Evolutionary conservation across 2,888 invertebrate genomes (phyloP), one percentile per base, ranked within the genome.

Genomic region (Listrodromus nycthemerus): DNA sequence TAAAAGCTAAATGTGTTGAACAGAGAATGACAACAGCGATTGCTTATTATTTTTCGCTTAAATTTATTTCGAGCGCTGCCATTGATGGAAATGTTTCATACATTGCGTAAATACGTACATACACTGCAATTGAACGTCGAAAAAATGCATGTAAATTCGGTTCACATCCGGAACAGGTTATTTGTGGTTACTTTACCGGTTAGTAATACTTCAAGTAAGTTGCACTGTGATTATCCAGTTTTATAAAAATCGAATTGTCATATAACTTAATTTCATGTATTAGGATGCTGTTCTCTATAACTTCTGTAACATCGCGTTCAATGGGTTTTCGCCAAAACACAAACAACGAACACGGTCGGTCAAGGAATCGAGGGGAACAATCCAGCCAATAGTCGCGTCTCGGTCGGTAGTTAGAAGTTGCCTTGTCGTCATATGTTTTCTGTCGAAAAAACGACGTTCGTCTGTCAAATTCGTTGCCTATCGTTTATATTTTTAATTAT

Each of bases 401-500:
- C 50, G n/a, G 33, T 74, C 19, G 61, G 55, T 65, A 55, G 66
- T 74, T 63, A 21, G 63, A 78, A 74, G 74, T 74, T 65, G 74
- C 74, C 83, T 78, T 80, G 41, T 77, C 80, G 83, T 85, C 84
- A 84, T 81, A 85, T 85, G 85, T 82, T 81, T 84, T 81, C 67
- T 52, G 61, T 81, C 50, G 71, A 45, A 67, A 67, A 74, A 84
- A 82, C 65, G 70, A 73, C 73, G 77, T 74, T 67, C 50, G 78
- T 76, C 83, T 85, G 85, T 85, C 85, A 85, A 84, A 85, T 81
- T 84, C 81, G 55, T 79, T 75, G 71, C 71, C 67, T 30, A 63
- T 50, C 69, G 52, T 37, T 74, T 74, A 30, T 33, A 45, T 65
- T 77, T 67, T 83, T 45, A 52, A 61, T 67, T 24, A 67, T 79